A percentile compares a stretch with the other conserved stretches of the same genome.
These are phyloP conservation scores for Drosophila imparisetae DNA, from an alignment of 2,888 invertebrate species.

Conservation along the genomic window DNA sequence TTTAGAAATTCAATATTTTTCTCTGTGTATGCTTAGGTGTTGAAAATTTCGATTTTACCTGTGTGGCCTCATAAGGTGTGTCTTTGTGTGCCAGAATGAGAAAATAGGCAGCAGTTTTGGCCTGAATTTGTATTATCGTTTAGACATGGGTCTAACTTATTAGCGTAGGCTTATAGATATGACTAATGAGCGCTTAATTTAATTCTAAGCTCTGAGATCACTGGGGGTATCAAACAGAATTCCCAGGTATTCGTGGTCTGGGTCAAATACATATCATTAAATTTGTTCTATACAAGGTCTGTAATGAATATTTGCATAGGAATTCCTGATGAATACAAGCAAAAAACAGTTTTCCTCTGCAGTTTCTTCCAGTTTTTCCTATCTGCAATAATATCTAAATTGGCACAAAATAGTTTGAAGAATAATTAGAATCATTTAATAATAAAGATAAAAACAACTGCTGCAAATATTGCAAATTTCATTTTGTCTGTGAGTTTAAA, in stretches of 20 bases:
- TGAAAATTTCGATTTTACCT: slow-evolving; percentile 26
- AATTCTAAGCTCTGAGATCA: background rate
- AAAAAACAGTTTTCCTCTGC: background rate
- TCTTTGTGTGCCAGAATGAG: background rate
- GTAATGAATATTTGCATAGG: background rate
- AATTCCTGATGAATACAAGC: background rate
- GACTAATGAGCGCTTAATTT: slow-evolving; percentile 18
- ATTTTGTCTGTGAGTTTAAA: background rate
- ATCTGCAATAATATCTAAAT: background rate
- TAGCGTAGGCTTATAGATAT: background rate
- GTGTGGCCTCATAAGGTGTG: slow-evolving; percentile 18
- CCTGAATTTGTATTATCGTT: slow-evolving; percentile 2
- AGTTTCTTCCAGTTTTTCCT: too few species aligned
- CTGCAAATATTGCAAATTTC: background rate
- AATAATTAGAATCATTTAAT: background rate
- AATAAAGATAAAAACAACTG: background rate
- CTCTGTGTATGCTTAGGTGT: slow-evolving; percentile 1
- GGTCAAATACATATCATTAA: background rate
- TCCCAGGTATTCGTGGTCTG: background rate
- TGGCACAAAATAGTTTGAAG: background rate
- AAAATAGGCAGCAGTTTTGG: slow-evolving; percentile 19
- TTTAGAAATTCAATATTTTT: background rate
- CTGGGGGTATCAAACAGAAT: background rate
- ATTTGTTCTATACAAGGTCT: background rate
- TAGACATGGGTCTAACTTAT: slow-evolving; percentile 1